A percentile compares a stretch with the other conserved stretches of the same genome.
These are phyloP conservation scores for Homalodisca vitripennis DNA, from an alignment of 1,140 invertebrate species.

Conservation along the genomic window DNA sequence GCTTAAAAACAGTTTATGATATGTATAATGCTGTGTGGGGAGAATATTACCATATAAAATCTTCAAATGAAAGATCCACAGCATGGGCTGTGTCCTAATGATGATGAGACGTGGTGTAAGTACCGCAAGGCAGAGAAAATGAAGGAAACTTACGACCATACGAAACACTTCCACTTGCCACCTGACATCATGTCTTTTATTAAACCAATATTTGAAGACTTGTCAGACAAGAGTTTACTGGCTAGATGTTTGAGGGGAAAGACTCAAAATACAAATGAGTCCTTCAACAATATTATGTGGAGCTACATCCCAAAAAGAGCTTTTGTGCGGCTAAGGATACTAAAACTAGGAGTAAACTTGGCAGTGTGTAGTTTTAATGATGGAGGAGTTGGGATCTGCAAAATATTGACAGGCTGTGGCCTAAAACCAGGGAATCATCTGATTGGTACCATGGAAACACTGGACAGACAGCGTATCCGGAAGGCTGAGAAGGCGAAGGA, in stretches of 20 bases:
- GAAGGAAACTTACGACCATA: slow-evolving; percentile 24
- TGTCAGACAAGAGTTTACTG: slow-evolving; percentile 15
- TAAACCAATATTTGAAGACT: slow-evolving; percentile 29
- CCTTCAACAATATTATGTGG: slow-evolving; percentile 29
- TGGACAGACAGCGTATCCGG: neutral
- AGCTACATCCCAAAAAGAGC: slow-evolving; percentile 19
- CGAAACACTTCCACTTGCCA: slow-evolving; percentile 23
- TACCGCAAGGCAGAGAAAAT: slow-evolving; percentile 13
- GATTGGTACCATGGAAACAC: neutral
- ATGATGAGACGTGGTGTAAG: slow-evolving; percentile 34
- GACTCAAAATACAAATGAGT: slow-evolving; percentile 10
- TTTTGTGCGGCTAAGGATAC: slow-evolving; percentile 28
- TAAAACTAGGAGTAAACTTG: slow-evolving; percentile 25
- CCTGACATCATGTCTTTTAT: slow-evolving; percentile 26
- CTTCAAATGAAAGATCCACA: slow-evolving; percentile 34
- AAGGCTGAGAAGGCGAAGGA: neutral
- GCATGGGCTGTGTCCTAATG: slow-evolving; percentile 34
- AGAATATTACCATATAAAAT: slow-evolving; percentile 35
- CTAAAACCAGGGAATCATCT: neutral
- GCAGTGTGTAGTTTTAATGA: slow-evolving; percentile 31
- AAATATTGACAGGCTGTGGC: neutral
- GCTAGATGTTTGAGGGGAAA: slow-evolving; percentile 28
- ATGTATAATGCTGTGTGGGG: slow-evolving; percentile 35
- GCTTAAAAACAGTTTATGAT: slow-evolving; percentile 29
- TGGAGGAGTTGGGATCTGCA: neutral